Evolutionary conservation across 2,113 vertebrate genomes (phyloP).

Genomic region (Corvus cornix): DNA sequence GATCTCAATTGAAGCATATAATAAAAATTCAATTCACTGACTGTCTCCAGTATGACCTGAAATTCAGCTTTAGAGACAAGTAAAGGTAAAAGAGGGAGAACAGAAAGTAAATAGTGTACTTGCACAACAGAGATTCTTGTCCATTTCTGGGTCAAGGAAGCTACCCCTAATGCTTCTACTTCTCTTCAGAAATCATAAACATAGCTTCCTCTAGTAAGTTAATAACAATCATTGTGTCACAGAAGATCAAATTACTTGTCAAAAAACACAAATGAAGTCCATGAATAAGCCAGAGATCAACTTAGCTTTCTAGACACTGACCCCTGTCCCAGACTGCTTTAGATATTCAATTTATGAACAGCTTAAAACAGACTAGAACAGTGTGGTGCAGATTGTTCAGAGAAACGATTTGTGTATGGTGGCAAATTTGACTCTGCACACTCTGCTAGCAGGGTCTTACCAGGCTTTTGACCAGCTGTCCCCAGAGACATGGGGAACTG

Average conservation of each 20-base stretch:
- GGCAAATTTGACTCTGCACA: background rate
- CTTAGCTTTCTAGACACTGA: background rate
- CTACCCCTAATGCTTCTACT: background rate
- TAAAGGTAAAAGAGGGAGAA: background rate
- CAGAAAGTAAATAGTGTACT: background rate
- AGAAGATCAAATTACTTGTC: background rate
- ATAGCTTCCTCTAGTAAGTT: background rate
- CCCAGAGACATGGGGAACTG: background rate
- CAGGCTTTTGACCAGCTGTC: background rate
- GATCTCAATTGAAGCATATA: background rate
- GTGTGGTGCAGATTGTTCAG: accelerated
- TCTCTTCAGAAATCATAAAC: background rate
- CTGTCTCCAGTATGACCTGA: background rate
- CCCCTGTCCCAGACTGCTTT: background rate
- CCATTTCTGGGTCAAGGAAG: background rate
- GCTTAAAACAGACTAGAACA: background rate
- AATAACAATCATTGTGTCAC: background rate
- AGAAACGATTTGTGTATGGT: background rate
- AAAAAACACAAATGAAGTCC: background rate
- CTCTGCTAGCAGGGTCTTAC: background rate
- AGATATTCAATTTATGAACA: background rate
- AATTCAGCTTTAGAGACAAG: background rate
- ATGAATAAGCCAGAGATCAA: background rate
- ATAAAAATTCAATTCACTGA: background rate
- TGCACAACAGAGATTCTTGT: background rate